A percentile compares a stretch with the other conserved stretches of the same genome.
phyloP scores from a whole-genome alignment of 2,797 vertebrate genomes.

The Danio tinwini region DNA sequence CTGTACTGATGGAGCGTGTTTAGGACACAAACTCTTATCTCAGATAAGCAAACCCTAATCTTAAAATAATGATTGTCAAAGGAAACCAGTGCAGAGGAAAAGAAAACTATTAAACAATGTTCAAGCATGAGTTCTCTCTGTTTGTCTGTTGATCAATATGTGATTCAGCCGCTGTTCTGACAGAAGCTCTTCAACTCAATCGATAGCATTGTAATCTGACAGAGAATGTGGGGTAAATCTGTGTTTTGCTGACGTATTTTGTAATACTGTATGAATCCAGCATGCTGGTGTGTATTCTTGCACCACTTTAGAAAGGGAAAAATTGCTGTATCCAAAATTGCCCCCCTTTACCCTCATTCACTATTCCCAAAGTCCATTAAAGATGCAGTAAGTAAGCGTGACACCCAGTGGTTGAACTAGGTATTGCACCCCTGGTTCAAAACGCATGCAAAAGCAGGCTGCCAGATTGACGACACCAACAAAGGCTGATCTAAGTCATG shows the following conservation, averaged over 20 bases:
- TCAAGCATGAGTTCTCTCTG: background rate
- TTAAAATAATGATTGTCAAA: conserved; percentile 7
- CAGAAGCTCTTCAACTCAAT: conserved; percentile 4
- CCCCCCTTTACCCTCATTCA: too few relatives aligned
- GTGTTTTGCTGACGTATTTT: background rate
- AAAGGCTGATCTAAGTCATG: too few relatives aligned
- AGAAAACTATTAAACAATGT: conserved; percentile 9
- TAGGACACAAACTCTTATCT: background rate
- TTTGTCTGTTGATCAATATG: background rate
- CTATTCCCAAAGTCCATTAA: too few relatives aligned
- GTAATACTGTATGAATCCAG: background rate
- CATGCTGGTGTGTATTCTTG: background rate
- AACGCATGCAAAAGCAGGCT: too few relatives aligned
- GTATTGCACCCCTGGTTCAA: too few relatives aligned
- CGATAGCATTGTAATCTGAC: background rate
- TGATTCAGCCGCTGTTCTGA: background rate
- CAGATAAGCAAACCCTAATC: background rate
- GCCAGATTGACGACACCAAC: too few relatives aligned
- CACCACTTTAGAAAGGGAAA: background rate
- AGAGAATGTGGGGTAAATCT: too few relatives aligned
- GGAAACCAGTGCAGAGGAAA: background rate
- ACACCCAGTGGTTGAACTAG: too few relatives aligned
- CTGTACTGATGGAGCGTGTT: background rate
- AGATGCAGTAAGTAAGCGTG: too few relatives aligned
- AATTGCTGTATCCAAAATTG: too few relatives aligned